phyloP scores from a whole-genome alignment of 2,888 invertebrate genomes.

The Harmothoe impar region DNA sequence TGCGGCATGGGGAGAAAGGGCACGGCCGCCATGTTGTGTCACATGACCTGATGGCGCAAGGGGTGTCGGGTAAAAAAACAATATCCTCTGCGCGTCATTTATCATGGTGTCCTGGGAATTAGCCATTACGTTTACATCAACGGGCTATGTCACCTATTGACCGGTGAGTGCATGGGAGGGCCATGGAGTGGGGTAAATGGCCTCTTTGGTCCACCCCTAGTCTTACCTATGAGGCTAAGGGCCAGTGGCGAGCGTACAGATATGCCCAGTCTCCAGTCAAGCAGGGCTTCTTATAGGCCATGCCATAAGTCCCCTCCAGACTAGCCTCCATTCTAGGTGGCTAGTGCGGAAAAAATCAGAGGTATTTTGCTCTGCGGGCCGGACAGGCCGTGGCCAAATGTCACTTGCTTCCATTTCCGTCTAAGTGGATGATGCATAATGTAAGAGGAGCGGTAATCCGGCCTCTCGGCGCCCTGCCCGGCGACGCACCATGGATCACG shows the following conservation, averaged over 20 bases:
- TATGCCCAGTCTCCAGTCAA: neutral
- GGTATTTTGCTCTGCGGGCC: neutral
- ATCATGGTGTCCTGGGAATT: neutral
- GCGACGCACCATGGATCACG: conserved; percentile 32
- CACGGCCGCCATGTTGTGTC: conserved; percentile 42
- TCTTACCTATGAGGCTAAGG: neutral
- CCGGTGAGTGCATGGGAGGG: conserved; percentile 1
- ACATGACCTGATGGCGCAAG: neutral
- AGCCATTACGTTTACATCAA: conserved; percentile 31
- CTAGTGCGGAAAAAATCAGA: neutral
- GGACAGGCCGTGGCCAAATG: conserved; percentile 18
- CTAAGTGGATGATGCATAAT: conserved; percentile 62
- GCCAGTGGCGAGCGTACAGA: neutral
- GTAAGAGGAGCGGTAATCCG: conserved; percentile 44
- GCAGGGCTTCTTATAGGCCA: neutral
- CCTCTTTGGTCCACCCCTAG: neutral
- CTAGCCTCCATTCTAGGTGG: too few relatives aligned
- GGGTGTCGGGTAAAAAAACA: conserved; percentile 5
- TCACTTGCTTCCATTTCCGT: conserved; percentile 58
- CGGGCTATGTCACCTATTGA: conserved; percentile 44
- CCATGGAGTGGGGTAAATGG: neutral
- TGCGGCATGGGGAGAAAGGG: neutral
- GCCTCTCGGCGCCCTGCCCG: neutral
- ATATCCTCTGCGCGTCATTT: neutral
- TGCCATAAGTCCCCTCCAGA: neutral